Percentiles rank a stretch among this genome's conserved stretches.
Conservation (phyloP, 2,797 vertebrate genomes). For the Enteromius thamalakanensis region DNA sequence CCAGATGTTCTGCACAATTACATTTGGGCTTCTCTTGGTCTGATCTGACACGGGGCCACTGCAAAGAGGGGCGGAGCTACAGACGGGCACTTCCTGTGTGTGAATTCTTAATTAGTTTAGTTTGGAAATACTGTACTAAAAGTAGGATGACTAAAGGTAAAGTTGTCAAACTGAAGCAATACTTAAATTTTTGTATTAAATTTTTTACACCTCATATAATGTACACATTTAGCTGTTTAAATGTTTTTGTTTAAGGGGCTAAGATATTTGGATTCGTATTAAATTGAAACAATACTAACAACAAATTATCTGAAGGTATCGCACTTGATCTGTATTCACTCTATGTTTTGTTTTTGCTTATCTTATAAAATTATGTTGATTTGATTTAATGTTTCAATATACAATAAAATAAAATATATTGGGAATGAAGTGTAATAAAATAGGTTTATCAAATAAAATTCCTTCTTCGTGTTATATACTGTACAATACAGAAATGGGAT, state of each 20-base stretch:
- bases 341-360: background rate
- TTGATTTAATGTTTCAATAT: background rate
- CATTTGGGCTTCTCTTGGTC: slow-evolving; percentile 66
- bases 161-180: background rate
- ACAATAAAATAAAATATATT: background rate
- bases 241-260: background rate
- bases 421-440: background rate
- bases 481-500: background rate
- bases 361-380: background rate
- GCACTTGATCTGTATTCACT: background rate
- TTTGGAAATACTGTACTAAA: background rate
- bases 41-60: slow-evolving; percentile 62
- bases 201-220: background rate
- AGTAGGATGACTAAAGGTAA: background rate
- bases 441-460: too few species aligned
- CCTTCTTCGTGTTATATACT: background rate
- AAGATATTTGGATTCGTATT: background rate
- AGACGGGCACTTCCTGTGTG: background rate
- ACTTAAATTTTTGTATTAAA: background rate
- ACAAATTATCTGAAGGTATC: background rate
- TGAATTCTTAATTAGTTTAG: background rate
- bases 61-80: slow-evolving; percentile 51
- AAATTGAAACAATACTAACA: background rate
- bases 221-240: background rate
- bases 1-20: slow-evolving; percentile 74